phyloP scores from a whole-genome alignment of 2,888 invertebrate species.

The Malachius bipustulatus region DNA sequence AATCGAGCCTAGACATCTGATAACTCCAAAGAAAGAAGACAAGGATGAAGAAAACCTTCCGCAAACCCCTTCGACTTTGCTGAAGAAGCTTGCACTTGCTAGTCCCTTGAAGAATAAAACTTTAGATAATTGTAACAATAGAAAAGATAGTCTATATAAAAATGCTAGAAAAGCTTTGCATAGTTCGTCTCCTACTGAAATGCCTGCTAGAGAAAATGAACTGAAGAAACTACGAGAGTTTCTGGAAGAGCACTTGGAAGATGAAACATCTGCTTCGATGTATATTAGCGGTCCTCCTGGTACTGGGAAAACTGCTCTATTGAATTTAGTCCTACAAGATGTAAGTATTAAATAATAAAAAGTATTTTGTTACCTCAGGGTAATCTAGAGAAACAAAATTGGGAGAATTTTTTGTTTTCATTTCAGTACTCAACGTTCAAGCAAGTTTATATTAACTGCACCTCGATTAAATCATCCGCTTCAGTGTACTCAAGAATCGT shows the following conservation, averaged over 20 bases:
- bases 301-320: constrained; percentile 89
- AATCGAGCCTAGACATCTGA: constrained; percentile 10
- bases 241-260: constrained; percentile 51
- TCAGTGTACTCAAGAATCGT: constrained; percentile 70
- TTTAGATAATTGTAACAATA: constrained; percentile 16
- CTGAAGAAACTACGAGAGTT: constrained; percentile 55
- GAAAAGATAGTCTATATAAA: constrained; percentile 24
- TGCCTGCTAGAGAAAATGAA: constrained; percentile 75
- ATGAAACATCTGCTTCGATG: constrained; percentile 61
- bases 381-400: no score
- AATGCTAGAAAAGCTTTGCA: constrained; percentile 34
- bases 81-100: constrained; percentile 24
- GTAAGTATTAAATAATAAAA: constrained; percentile 52
- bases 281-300: constrained; percentile 97
- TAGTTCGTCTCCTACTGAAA: constrained; percentile 28
- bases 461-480: constrained; percentile 71
- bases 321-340: constrained; percentile 70
- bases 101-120: constrained; percentile 17
- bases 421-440: constrained; percentile 44
- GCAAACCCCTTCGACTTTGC: constrained; percentile 26
- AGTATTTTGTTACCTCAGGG: constrained; percentile 9
- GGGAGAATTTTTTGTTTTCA: no score
- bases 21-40: constrained; percentile 9
- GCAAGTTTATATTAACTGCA: constrained; percentile 75
- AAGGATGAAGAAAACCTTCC: constrained; percentile 17